These are phyloP conservation scores for Leptestheria dahalacensis DNA, from an alignment of 1,140 invertebrate genomes.

Conservation along the genomic window DNA sequence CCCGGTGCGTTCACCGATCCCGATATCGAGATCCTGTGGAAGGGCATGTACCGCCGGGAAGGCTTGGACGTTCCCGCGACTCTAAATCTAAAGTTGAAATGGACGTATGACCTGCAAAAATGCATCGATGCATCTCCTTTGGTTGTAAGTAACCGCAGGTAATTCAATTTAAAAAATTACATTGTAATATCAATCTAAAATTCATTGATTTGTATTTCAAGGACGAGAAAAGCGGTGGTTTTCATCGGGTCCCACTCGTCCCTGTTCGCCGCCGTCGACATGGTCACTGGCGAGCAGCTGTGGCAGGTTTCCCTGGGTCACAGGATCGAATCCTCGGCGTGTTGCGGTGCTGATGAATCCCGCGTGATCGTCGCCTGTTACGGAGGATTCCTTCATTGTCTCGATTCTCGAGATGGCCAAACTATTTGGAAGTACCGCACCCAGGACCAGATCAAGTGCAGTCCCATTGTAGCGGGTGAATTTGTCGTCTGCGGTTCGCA, in stretches of 20 bases:
- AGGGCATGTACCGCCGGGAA: slow-evolving; percentile 21
- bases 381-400: slow-evolving; percentile 44
- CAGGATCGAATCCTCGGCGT: slow-evolving; percentile 40
- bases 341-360: slow-evolving; percentile 21
- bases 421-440: slow-evolving; percentile 45
- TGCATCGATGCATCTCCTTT: slow-evolving; percentile 54
- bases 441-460: slow-evolving; percentile 45
- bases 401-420: slow-evolving; percentile 35
- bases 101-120: slow-evolving; percentile 45
- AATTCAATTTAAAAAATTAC: slow-evolving; percentile 4
- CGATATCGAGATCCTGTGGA: no score
- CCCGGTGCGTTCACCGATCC: no score
- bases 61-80: no score
- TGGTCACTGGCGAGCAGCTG: slow-evolving; percentile 24
- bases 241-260: slow-evolving; percentile 46
- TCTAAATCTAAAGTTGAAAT: slow-evolving; percentile 21
- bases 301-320: slow-evolving; percentile 33
- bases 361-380: slow-evolving; percentile 37
- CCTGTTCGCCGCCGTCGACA: slow-evolving; percentile 36
- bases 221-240: slow-evolving; percentile 18
- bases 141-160: slow-evolving; percentile 28
- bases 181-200: no score
- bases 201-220: no score
- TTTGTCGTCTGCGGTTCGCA: slow-evolving; percentile 48
- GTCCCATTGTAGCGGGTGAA: slow-evolving; percentile 33